Evolutionary conservation across 2,888 invertebrate genomes (phyloP).

Genomic region (Pristionchus arcanus): DNA sequence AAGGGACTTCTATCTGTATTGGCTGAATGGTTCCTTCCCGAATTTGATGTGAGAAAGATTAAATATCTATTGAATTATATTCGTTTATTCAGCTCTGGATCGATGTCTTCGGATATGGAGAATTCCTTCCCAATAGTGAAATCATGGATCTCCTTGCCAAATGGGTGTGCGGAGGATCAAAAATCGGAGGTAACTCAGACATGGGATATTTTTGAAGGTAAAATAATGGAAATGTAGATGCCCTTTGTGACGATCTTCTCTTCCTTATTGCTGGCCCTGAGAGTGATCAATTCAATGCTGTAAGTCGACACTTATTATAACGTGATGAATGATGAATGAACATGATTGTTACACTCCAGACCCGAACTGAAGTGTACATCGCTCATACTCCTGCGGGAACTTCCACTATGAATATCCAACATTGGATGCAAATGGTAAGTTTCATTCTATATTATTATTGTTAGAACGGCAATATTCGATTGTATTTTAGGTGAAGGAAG

Average conservation of each 20-base stretch:
- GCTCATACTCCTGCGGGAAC: conserved; percentile 81
- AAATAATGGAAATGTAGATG: conserved; percentile 46
- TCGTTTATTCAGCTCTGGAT: conserved; percentile 79
- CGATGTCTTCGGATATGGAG: conserved; percentile 80
- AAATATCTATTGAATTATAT: not conserved
- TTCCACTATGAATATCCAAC: conserved; percentile 81
- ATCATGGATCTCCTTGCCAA: conserved; percentile 70
- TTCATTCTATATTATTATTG: not conserved
- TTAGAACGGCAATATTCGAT: not conserved
- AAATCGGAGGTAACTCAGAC: not conserved
- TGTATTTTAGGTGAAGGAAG: conserved; percentile 36
- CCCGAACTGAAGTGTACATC: conserved; percentile 81
- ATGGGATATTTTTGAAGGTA: not conserved
- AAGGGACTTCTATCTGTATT: conserved; percentile 74
- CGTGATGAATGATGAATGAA: not conserved
- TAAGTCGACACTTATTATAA: conserved; percentile 42
- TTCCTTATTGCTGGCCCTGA: conserved; percentile 86
- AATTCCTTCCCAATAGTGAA: conserved; percentile 80
- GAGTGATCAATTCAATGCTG: conserved; percentile 75
- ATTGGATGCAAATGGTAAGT: conserved; percentile 80
- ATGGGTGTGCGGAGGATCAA: conserved; percentile 69
- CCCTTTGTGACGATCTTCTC: conserved; percentile 87
- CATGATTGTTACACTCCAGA: conserved; percentile 74
- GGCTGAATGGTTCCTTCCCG: conserved; percentile 57
- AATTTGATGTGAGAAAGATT: conserved; percentile 77